phyloP scores from a whole-genome alignment of 1,140 invertebrate genomes.

The Leptestheria dahalacensis region DNA sequence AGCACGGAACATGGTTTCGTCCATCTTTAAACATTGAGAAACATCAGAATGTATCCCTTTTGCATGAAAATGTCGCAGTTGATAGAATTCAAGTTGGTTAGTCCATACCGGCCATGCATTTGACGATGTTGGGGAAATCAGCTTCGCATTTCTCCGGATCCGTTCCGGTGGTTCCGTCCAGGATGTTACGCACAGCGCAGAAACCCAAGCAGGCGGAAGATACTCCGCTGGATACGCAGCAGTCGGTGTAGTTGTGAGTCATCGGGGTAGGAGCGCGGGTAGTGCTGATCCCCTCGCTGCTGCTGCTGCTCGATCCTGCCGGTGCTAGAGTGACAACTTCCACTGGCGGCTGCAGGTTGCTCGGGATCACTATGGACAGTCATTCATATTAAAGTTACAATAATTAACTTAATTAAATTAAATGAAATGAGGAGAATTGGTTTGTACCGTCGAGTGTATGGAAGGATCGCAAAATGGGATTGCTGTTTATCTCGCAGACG shows the following conservation, averaged over 20 bases:
- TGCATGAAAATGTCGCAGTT: neutral
- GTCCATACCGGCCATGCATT: slow-evolving; percentile 36
- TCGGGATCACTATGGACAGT: slow-evolving; percentile 25
- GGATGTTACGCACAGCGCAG: slow-evolving; percentile 63
- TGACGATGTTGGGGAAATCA: slow-evolving; percentile 58
- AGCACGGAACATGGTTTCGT: slow-evolving; percentile 67
- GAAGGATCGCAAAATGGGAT: slow-evolving; percentile 53
- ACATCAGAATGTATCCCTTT: neutral
- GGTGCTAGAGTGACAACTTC: slow-evolving; percentile 28
- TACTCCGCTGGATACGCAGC: slow-evolving; percentile 51
- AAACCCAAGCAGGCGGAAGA: slow-evolving; percentile 51
- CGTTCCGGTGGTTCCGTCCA: slow-evolving; percentile 57
- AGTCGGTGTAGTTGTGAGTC: slow-evolving; percentile 57
- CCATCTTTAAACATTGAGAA: slow-evolving; percentile 35
- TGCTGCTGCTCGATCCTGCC: no score
- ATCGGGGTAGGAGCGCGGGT: slow-evolving; percentile 27
- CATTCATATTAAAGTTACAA: neutral
- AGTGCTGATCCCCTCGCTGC: slow-evolving; percentile 18
- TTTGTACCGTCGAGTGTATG: slow-evolving; percentile 52
- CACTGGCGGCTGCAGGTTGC: slow-evolving; percentile 31
- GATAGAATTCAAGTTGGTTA: neutral
- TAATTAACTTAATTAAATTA: neutral
- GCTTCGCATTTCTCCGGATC: slow-evolving; percentile 60
- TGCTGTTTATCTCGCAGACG: slow-evolving; percentile 66
- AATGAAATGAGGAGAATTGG: slow-evolving; percentile 14